Evolutionary conservation across 2,797 vertebrate species (phyloP).

Genomic region (Darevskia nairensis): DNA sequence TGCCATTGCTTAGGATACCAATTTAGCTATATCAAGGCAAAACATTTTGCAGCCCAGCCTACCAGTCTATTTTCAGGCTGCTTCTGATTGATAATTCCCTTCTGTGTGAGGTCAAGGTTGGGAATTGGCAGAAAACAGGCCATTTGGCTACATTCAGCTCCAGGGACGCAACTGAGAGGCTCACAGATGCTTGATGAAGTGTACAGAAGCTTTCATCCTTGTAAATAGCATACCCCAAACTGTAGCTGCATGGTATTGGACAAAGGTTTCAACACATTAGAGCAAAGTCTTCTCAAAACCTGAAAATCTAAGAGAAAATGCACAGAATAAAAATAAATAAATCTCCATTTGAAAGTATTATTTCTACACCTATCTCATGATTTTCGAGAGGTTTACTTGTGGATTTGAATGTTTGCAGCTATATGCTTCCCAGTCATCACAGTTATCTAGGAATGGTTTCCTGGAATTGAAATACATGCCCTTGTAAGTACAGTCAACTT

Average conservation of each 20-base stretch:
- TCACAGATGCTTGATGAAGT: neutral
- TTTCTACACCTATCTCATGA: neutral
- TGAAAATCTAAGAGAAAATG: neutral
- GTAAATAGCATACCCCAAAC: neutral
- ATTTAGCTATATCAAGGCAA: conserved; percentile 1
- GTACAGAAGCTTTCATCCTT: neutral
- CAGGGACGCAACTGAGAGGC: neutral
- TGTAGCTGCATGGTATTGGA: neutral
- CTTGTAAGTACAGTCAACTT: neutral
- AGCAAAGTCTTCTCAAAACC: neutral
- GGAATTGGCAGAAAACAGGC: neutral
- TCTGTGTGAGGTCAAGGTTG: neutral
- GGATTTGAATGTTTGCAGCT: neutral
- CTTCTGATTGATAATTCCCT: conserved; percentile 7
- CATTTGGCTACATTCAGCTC: neutral
- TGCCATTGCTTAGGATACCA: neutral
- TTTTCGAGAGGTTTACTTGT: neutral
- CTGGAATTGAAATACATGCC: neutral
- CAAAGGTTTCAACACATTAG: neutral
- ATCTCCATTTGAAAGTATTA: neutral
- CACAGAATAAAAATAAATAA: neutral
- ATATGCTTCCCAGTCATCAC: neutral
- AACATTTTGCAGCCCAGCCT: neutral
- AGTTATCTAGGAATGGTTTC: neutral
- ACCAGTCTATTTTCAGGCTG: neutral